A percentile compares a stretch with the other conserved stretches of the same genome.
phyloP scores from a whole-genome alignment of 2,113 vertebrate genomes.

The Pseudorectes ferrugineus region DNA sequence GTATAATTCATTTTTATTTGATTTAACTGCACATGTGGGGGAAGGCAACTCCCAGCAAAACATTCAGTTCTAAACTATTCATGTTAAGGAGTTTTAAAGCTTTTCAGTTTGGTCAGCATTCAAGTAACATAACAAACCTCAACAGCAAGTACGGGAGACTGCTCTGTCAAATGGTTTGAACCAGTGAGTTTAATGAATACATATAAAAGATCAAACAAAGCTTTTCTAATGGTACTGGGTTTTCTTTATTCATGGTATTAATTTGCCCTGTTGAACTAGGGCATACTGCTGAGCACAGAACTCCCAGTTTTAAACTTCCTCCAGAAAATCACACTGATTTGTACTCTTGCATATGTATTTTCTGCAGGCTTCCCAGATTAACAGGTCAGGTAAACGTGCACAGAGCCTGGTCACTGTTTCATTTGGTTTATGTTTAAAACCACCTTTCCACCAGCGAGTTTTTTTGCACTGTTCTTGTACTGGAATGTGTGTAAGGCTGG shows the following conservation, averaged over 20 bases:
- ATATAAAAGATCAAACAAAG: neutral
- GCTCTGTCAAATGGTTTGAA: neutral
- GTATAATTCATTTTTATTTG: neutral
- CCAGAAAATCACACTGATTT: neutral
- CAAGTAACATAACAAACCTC: neutral
- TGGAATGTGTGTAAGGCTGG: neutral
- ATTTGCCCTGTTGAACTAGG: neutral
- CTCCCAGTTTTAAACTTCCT: neutral
- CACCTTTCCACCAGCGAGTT: neutral
- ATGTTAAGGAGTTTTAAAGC: neutral
- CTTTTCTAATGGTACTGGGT: neutral
- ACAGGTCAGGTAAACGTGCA: neutral
- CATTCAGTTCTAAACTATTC: neutral
- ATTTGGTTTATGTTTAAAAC: neutral
- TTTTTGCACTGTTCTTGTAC: neutral
- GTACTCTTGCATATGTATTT: neutral
- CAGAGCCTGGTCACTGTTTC: neutral
- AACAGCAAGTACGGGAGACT: neutral
- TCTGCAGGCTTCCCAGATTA: neutral
- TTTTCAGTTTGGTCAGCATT: slow-evolving; percentile 4
- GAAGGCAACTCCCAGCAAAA: neutral
- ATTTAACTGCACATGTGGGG: neutral
- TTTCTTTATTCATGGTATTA: neutral
- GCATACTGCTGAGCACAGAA: neutral
- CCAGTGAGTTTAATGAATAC: neutral